Conservation (phyloP, 1,140 invertebrate species). For the Plectrocnemia conspersa region DNA sequence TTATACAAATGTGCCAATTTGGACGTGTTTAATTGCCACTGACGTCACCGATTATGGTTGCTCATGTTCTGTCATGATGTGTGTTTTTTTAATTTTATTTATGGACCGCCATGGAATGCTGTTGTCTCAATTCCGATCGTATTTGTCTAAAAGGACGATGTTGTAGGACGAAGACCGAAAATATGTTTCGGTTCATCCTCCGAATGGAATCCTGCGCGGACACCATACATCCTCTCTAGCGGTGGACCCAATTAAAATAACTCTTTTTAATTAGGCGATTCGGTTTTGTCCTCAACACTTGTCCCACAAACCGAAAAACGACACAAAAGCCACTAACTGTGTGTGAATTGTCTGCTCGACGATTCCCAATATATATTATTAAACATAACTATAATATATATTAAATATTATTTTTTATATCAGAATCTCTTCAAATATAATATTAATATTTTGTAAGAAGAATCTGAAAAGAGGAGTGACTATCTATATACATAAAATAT, state of each 20-base stretch:
- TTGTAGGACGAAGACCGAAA: background rate
- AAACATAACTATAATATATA: too few species aligned
- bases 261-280: conserved; percentile 32
- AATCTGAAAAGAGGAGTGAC: too few species aligned
- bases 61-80: too few species aligned
- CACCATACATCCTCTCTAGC: conserved; percentile 17
- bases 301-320: conserved; percentile 25
- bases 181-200: conserved; percentile 1
- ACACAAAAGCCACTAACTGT: conserved; percentile 11
- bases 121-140: conserved; percentile 3
- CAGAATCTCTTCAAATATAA: too few species aligned
- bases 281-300: conserved; percentile 15
- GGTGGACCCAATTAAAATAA: conserved; percentile 31
- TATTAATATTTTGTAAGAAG: too few species aligned
- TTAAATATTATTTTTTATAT: too few species aligned
- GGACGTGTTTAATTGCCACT: background rate
- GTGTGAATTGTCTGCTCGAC: conserved; percentile 1
- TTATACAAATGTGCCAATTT: conserved; percentile 4
- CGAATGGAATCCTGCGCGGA: background rate
- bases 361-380: background rate
- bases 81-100: too few species aligned
- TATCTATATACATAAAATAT: too few species aligned
- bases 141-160: background rate
- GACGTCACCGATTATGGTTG: too few species aligned
- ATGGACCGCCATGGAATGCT: too few species aligned